A percentile compares a stretch with the other conserved stretches of the same genome.
These are phyloP conservation scores for Peromyscus nudipes DNA, from an alignment of 2,797 vertebrate genomes.

Conservation along the genomic window DNA sequence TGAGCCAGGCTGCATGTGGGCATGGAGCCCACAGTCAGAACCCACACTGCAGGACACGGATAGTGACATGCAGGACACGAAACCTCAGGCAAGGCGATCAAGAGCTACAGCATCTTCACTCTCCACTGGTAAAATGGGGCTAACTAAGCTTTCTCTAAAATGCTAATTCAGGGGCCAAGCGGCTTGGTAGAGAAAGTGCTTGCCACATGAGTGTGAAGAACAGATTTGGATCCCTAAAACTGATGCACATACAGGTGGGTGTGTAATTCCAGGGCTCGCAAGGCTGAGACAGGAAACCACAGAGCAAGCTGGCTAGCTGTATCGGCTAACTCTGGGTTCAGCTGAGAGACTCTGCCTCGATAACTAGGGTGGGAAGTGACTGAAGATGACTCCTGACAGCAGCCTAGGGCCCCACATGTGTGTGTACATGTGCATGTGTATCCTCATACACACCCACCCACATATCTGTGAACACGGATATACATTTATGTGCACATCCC, in stretches of 20 bases:
- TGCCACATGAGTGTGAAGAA: background rate
- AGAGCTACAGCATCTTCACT: accelerated
- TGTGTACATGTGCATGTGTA: background rate
- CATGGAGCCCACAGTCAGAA: accelerated
- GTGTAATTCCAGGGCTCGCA: background rate
- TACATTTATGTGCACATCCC: background rate
- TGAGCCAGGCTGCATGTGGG: background rate
- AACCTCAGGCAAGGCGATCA: background rate
- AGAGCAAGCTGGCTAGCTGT: background rate
- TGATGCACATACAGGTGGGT: too few relatives aligned
- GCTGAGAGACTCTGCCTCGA: background rate
- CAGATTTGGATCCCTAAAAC: background rate
- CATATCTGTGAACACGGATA: background rate
- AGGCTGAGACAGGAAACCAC: background rate
- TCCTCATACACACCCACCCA: background rate
- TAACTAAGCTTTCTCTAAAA: background rate
- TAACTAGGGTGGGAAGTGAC: background rate
- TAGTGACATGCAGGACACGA: accelerated
- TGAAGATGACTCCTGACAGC: background rate
- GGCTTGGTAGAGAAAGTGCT: background rate
- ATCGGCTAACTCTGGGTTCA: background rate
- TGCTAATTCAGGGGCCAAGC: background rate
- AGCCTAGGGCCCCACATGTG: too few relatives aligned
- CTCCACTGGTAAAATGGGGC: background rate
- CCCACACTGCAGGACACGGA: accelerated